Conservation (phyloP, 2,888 invertebrate genomes). For the Orthosia incerta region DNA sequence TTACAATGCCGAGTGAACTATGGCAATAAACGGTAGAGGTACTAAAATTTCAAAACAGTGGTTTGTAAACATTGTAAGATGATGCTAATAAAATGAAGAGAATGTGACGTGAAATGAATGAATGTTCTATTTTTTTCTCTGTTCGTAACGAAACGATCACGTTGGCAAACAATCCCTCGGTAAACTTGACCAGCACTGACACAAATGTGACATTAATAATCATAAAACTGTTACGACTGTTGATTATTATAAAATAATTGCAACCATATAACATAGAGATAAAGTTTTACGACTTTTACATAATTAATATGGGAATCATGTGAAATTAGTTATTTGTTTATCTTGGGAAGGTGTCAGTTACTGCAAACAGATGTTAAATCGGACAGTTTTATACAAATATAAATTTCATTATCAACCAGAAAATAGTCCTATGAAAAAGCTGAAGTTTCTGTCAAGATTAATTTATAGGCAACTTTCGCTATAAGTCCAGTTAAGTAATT, state of each 20-base stretch:
- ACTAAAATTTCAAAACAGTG: conserved; percentile 15
- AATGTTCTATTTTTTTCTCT: no score
- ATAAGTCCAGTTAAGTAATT: neutral
- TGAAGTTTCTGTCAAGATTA: neutral
- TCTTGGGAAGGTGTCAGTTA: conserved; percentile 15
- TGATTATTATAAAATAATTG: conserved; percentile 38
- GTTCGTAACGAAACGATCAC: conserved; percentile 35
- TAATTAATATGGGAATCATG: conserved; percentile 19
- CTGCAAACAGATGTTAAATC: conserved; percentile 8
- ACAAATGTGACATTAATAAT: conserved; percentile 31
- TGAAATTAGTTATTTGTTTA: conserved; percentile 32
- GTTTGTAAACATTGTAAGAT: conserved; percentile 25
- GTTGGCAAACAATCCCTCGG: conserved; percentile 20
- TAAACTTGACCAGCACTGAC: conserved; percentile 30
- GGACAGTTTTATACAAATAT: conserved; percentile 11
- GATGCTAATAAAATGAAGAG: conserved; percentile 37
- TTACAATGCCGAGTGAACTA: conserved; percentile 13
- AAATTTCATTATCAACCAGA: neutral
- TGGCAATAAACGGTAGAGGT: conserved; percentile 7
- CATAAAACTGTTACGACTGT: conserved; percentile 36
- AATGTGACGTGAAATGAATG: no score
- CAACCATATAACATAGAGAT: conserved; percentile 30
- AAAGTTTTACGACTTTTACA: conserved; percentile 25
- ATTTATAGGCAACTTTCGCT: no score
- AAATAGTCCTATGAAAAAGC: neutral